phyloP scores from a whole-genome alignment of 53 echinoderm and acorn worm species.

The Holothuria leucospilota region DNA sequence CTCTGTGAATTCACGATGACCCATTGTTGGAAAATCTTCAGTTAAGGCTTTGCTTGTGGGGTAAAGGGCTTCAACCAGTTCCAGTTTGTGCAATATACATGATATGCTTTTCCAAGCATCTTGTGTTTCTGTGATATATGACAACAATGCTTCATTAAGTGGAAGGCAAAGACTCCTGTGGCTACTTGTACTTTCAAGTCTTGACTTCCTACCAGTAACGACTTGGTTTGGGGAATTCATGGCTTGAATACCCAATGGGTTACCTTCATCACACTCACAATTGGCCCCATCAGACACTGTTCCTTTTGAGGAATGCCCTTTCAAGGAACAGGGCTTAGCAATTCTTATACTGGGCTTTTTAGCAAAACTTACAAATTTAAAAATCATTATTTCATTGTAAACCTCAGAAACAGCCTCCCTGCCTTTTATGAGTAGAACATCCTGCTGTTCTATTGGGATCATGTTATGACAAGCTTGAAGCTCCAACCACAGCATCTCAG shows the following conservation, averaged over 20 bases:
- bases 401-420: slow-evolving; percentile 68
- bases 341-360: background rate
- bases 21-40: slow-evolving; percentile 66
- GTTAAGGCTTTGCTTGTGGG: slow-evolving; percentile 78
- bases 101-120: slow-evolving; percentile 76
- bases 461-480: slow-evolving; percentile 82
- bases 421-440: slow-evolving; percentile 62
- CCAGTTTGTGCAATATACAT: slow-evolving; percentile 70
- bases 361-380: slow-evolving; percentile 54
- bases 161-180: slow-evolving; percentile 73
- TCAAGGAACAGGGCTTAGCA: slow-evolving; percentile 28
- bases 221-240: too few species aligned
- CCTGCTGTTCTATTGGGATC: slow-evolving; percentile 77
- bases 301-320: background rate
- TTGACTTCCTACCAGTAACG: background rate
- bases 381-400: slow-evolving; percentile 71
- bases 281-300: too few species aligned
- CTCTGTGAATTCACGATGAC: slow-evolving; percentile 59
- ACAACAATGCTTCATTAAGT: slow-evolving; percentile 74
- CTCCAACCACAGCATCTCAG: slow-evolving; percentile 88
- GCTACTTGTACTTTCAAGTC: slow-evolving; percentile 19
- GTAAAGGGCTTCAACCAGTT: slow-evolving; percentile 77
- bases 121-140: slow-evolving; percentile 71
- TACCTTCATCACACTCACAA: too few species aligned
- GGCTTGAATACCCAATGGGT: too few species aligned